Conservation (phyloP, 2,113 vertebrate genomes). For the Marcusenius ussheri region DNA sequence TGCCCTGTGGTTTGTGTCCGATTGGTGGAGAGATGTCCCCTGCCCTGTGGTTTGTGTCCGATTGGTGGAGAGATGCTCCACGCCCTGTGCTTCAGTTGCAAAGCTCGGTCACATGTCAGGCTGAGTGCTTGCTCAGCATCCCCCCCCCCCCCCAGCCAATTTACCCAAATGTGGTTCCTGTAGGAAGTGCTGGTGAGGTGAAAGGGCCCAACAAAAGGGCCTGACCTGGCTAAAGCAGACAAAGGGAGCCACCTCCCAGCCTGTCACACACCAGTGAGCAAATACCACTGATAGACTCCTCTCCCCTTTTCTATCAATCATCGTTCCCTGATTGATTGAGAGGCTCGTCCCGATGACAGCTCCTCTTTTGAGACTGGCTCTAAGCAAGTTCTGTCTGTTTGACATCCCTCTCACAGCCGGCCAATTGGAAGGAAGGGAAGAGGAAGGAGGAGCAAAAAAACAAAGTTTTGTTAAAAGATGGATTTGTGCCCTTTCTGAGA, state of each 20-base stretch:
- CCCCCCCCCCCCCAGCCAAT: background rate
- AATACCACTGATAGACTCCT: constrained; percentile 6
- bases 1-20: background rate
- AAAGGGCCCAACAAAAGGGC: constrained; percentile 4
- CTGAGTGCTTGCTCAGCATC: background rate
- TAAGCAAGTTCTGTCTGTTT: constrained; percentile 6
- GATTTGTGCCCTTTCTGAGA: background rate
- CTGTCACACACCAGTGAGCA: constrained; percentile 19
- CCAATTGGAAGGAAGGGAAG: background rate
- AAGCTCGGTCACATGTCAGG: background rate
- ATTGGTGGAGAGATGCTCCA: background rate
- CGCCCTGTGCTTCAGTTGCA: background rate
- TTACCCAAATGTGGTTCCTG: constrained; percentile 3
- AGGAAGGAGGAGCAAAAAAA: background rate
- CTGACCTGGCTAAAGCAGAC: background rate
- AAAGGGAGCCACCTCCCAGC: background rate
- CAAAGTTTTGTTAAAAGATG: background rate
- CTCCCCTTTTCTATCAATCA: constrained; percentile 21
- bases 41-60: too few relatives aligned
- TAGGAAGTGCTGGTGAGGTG: constrained; percentile 18
- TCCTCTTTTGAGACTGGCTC: background rate
- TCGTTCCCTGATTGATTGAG: constrained; percentile 9
- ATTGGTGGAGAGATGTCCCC: background rate
- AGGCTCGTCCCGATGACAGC: background rate
- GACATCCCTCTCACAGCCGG: background rate